Percentiles rank a stretch among this genome's conserved stretches.
Conservation (phyloP, 2,113 vertebrate species). For the Corythornis vintsioides region DNA sequence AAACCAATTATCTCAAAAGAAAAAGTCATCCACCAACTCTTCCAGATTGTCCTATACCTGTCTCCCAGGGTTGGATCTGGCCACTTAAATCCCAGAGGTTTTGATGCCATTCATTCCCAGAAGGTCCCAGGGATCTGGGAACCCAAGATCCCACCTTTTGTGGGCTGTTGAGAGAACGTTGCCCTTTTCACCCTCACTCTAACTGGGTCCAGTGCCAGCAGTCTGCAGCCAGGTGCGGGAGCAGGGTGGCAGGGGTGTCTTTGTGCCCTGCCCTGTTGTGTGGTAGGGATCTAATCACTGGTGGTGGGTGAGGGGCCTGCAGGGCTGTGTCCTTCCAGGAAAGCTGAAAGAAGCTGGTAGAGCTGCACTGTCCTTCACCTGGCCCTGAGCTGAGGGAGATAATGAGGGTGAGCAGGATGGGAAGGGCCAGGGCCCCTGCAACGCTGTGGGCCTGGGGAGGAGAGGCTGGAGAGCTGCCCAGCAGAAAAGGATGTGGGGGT, state of each 20-base stretch:
- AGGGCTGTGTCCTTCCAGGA: too few species aligned
- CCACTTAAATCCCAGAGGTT: too few species aligned
- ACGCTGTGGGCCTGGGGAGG: background rate
- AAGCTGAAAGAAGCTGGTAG: background rate
- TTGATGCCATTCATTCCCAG: background rate
- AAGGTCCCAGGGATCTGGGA: background rate
- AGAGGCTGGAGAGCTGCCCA: background rate
- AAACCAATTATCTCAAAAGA: background rate
- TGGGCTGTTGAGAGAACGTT: too few species aligned
- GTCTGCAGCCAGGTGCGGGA: too few species aligned
- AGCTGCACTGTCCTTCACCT: background rate
- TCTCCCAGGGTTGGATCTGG: background rate
- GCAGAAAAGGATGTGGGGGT: background rate
- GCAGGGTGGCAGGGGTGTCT: background rate
- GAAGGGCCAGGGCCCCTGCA: background rate
- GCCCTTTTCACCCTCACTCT: too few species aligned
- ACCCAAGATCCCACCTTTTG: background rate
- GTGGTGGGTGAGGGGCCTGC: background rate
- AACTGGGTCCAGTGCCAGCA: background rate
- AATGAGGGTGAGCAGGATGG: background rate
- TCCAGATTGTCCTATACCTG: fast-evolving
- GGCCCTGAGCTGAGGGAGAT: too few species aligned
- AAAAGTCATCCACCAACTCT: background rate
- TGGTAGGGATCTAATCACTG: fast-evolving
- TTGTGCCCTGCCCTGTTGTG: fast-evolving